These are phyloP conservation scores for Lottia scabra DNA, from an alignment of 2,888 invertebrate genomes.

Conservation along the genomic window DNA sequence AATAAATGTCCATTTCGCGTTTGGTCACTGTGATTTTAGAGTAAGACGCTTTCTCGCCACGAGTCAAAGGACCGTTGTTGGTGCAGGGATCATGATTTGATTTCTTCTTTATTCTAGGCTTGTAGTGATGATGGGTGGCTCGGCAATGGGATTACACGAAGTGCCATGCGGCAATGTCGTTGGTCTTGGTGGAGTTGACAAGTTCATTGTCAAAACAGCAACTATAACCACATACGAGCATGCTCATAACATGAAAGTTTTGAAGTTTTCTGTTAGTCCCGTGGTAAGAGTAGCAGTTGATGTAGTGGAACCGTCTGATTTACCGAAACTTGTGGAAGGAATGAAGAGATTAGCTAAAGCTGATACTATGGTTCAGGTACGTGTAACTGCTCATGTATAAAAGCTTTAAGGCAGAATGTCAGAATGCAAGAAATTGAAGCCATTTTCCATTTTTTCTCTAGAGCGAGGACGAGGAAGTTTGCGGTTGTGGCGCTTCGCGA, in stretches of 20 bases:
- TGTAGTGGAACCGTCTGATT: constrained; percentile 97
- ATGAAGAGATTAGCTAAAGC: constrained; percentile 99
- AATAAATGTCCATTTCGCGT: no score
- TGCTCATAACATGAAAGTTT: constrained; percentile 98
- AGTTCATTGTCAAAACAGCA: constrained; percentile 98
- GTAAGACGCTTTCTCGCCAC: no score
- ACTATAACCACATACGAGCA: constrained; percentile 98
- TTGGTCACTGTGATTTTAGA: no score
- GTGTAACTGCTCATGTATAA: background rate
- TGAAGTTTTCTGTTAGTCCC: constrained; percentile 99
- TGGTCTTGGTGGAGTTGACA: constrained; percentile 99
- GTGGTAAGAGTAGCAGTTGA: constrained; percentile 99
- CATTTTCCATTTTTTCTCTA: no score
- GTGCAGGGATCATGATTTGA: background rate
- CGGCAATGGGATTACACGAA: constrained; percentile 98
- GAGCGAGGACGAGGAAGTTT: no score
- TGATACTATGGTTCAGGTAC: constrained; percentile 93
- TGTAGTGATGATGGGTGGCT: constrained; percentile 99
- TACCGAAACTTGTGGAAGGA: constrained; percentile 98
- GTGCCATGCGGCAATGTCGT: constrained; percentile 99
- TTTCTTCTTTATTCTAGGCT: constrained; percentile 74
- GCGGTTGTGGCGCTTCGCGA: no score
- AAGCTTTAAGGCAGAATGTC: background rate
- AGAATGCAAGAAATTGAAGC: background rate
- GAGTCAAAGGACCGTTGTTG: no score